Percentiles rank a stretch among this genome's conserved stretches.
Conservation (phyloP, 2,113 vertebrate genomes). For the Neodontobutis hainanensis region DNA sequence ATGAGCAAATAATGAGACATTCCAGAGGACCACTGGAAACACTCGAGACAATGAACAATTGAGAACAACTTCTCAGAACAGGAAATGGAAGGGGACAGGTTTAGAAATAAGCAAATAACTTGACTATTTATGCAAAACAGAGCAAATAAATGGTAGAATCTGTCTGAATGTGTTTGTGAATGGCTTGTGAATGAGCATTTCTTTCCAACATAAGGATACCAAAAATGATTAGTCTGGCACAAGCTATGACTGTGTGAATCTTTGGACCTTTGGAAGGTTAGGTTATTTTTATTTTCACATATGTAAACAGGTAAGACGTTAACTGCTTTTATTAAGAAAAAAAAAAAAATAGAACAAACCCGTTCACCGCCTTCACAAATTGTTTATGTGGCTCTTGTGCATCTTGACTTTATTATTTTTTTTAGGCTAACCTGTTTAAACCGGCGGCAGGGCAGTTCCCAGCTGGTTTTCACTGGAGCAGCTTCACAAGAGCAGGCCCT, state of each 20-base stretch:
- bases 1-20: conserved; percentile 13
- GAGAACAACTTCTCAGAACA: neutral
- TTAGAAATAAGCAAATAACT: neutral
- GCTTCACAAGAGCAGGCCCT: conserved; percentile 1
- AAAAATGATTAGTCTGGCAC: too few species aligned
- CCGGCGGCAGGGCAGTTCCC: conserved; percentile 27
- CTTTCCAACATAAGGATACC: too few species aligned
- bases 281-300: conserved; percentile 21
- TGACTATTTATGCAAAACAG: neutral
- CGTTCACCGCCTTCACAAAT: neutral
- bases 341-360: neutral
- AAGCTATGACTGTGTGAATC: neutral
- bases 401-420: neutral
- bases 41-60: neutral
- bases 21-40: neutral
- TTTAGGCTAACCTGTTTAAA: conserved; percentile 54
- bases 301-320: conserved; percentile 5
- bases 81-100: neutral
- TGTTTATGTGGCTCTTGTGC: neutral
- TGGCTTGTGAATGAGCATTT: too few species aligned
- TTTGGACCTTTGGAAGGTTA: too few species aligned
- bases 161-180: too few species aligned
- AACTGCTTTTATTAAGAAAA: neutral
- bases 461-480: conserved; percentile 41
- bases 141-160: neutral